Base-by-base conservation (phyloP, 2,888 invertebrate species). In the Rhabditophanes sp. region DNA sequence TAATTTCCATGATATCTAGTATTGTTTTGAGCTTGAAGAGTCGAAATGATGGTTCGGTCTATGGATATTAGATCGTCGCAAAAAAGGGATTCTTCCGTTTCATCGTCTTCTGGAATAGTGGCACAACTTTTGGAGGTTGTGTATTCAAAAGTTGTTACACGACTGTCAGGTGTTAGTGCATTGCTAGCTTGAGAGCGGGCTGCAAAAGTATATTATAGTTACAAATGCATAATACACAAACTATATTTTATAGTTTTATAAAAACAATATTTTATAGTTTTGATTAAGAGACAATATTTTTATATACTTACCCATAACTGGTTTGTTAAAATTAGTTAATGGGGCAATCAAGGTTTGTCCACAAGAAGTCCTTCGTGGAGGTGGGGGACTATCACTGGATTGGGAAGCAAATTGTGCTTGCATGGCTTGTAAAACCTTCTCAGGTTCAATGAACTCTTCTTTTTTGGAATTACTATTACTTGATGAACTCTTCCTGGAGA, bases 81-180 rank as follows among this genome's bases (percentile, higher is more conserved):
- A n/a, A n/a, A n/a, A n/a, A n/a, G n/a, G n/a, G n/a, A n/a, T n/a
- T n/a, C n/a, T 7, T 34, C 32, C 16, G 25, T 12, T 14, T 42
- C 43, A n/a, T 46, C 43, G 19, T 46, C 43, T 19, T 43, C 43
- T n/a, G 57, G 57, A 29, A 57, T 57, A 4, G 57, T 57, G 1
- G 57, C 56, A 30, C 57, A 57, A 26, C 55, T 56, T 35, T 54
- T 54, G 1, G 53, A 52, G 14, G 57, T 57, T 17, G 53, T 55
- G 6, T 49, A 44, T 29, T 57, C 57, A 22, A 57, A 46, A 4
- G 57, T 50, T 3, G 55, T 57, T n/a, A 57, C 40, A 16, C 57
- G 44, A 35, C 51, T 52, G 28, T 57, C 57, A 2, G 57, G 57
- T 22, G 55, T 58, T n/a, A n/a, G n/a, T n/a, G n/a, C n/a, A n/a